phyloP scores from a whole-genome alignment of 2,888 invertebrate genomes.

The Pachliopta kotzebuea region DNA sequence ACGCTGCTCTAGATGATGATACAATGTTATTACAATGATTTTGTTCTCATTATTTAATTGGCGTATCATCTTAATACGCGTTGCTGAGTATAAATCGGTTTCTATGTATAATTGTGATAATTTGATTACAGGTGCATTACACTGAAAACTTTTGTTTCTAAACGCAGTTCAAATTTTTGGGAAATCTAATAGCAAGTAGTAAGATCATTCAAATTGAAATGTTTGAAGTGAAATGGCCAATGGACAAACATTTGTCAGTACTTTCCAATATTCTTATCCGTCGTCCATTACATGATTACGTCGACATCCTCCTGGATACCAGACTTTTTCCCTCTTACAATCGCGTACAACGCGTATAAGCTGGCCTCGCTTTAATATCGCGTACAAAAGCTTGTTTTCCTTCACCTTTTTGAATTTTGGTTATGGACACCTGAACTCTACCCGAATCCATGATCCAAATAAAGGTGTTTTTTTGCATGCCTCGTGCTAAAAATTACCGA shows the following conservation, averaged over 20 bases:
- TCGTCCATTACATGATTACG: conserved; percentile 25
- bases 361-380: conserved; percentile 12
- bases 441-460: too few relatives aligned
- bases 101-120: too few relatives aligned
- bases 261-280: conserved; percentile 17
- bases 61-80: too few relatives aligned
- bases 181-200: conserved; percentile 1
- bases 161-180: background rate
- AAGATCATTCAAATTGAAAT: conserved; percentile 14
- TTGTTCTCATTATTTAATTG: too few relatives aligned
- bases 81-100: too few relatives aligned
- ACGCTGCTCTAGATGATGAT: too few relatives aligned
- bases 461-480: background rate
- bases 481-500: too few relatives aligned
- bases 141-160: background rate
- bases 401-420: conserved; percentile 10
- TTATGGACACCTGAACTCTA: background rate
- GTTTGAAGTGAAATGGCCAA: conserved; percentile 15
- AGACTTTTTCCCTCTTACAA: conserved; percentile 13
- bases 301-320: conserved; percentile 14
- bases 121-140: too few relatives aligned
- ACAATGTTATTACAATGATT: too few relatives aligned
- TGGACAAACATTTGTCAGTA: conserved; percentile 24
- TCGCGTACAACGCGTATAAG: conserved; percentile 1
- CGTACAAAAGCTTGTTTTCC: conserved; percentile 19